These are phyloP conservation scores for Fragum fragum DNA, from an alignment of 2,888 invertebrate species.

Conservation along the genomic window DNA sequence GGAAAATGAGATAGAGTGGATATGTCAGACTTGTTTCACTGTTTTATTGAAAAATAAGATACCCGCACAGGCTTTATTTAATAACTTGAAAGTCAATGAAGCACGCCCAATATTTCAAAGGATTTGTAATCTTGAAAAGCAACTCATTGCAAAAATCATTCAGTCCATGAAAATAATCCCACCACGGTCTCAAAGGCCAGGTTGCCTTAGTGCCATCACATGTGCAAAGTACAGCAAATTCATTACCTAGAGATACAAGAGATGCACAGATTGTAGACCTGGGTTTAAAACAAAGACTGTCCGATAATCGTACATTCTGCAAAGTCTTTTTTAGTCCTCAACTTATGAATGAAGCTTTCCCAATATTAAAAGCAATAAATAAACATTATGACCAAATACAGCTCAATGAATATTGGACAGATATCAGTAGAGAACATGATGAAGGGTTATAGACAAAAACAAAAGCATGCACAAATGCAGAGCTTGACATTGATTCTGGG, in stretches of 20 bases:
- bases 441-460: constrained; percentile 16
- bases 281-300: constrained; percentile 8
- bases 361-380: constrained; percentile 5
- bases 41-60: neutral
- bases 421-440: constrained; percentile 7
- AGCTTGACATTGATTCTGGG: constrained; percentile 3
- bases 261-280: constrained; percentile 13
- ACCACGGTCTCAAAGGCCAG: constrained; percentile 66
- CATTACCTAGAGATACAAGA: constrained; percentile 13
- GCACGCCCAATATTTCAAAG: constrained; percentile 26
- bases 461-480: constrained; percentile 11
- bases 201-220: constrained; percentile 68
- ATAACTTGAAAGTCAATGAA: constrained; percentile 17
- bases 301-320: neutral
- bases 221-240: constrained; percentile 1
- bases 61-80: constrained; percentile 12
- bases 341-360: constrained; percentile 13
- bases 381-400: constrained; percentile 5
- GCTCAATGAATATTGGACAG: constrained; percentile 24
- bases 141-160: constrained; percentile 59
- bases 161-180: constrained; percentile 69
- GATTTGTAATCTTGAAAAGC: constrained; percentile 64
- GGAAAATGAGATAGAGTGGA: constrained; percentile 22
- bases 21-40: constrained; percentile 18
- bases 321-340: neutral